Conservation (phyloP, 2,113 vertebrate species). For the Paraplagusia blochii region DNA sequence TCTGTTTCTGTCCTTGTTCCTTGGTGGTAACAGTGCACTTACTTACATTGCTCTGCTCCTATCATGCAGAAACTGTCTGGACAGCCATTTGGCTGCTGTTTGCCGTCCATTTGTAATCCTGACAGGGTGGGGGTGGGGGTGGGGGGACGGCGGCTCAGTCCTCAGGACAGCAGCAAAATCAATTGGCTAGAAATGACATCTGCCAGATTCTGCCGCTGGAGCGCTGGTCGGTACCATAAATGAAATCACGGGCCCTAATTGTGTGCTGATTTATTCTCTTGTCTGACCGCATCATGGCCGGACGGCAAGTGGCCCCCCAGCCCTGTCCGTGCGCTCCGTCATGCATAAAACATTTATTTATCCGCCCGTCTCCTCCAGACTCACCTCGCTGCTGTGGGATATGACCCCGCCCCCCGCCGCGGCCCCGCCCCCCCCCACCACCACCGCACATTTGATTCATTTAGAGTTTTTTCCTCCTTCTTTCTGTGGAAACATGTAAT, state of each 20-base stretch:
- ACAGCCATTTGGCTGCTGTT: constrained; percentile 73
- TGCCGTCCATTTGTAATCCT: constrained; percentile 75
- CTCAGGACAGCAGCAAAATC: constrained; percentile 77
- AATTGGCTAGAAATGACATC: constrained; percentile 84
- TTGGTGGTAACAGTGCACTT: constrained; percentile 32
- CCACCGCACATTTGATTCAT: constrained; percentile 66
- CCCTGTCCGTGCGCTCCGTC: constrained; percentile 62
- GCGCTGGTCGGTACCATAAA: constrained; percentile 76
- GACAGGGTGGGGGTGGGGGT: constrained; percentile 66
- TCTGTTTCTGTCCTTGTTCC: constrained; percentile 28
- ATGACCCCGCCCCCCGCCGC: constrained; percentile 14
- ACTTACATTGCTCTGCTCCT: constrained; percentile 65
- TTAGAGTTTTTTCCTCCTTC: constrained; percentile 44
- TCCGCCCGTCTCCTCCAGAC: constrained; percentile 63
- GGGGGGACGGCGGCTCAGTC: constrained; percentile 64
- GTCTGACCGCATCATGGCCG: constrained; percentile 67
- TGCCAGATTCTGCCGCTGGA: constrained; percentile 74
- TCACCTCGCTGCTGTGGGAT: constrained; percentile 62
- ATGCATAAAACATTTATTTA: constrained; percentile 78
- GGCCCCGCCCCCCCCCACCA: constrained; percentile 17
- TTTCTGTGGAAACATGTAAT: constrained; percentile 53
- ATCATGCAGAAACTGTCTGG: constrained; percentile 72
- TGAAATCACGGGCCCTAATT: constrained; percentile 81
- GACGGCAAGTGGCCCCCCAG: constrained; percentile 62
- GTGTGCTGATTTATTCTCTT: constrained; percentile 81